Percentiles rank a stretch among this genome's conserved stretches.
These are phyloP conservation scores for Lochmaea crataegi DNA, from an alignment of 2,888 invertebrate genomes.

Conservation along the genomic window DNA sequence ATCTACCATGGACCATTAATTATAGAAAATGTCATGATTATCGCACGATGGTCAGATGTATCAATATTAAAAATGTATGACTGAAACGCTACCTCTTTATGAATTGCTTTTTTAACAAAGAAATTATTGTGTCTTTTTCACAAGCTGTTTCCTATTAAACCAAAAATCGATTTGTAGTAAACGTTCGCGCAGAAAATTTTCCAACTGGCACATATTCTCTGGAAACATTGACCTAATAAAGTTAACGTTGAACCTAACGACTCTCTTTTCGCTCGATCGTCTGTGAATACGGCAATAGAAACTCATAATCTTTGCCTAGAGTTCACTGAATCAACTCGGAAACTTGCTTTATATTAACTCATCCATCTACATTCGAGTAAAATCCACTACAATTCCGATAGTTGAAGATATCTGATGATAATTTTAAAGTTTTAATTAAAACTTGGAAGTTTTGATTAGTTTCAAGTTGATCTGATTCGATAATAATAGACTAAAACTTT, in stretches of 20 bases:
- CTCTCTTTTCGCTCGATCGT: constrained; percentile 9
- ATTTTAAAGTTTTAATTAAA: not conserved
- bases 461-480: not conserved
- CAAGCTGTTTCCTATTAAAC: not conserved
- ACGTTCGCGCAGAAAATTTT: constrained; percentile 20
- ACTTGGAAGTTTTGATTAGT: not conserved
- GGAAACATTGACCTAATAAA: constrained; percentile 25
- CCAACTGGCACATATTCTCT: constrained; percentile 20
- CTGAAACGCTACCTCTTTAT: too few species aligned
- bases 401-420: not conserved
- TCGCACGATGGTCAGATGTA: too few species aligned
- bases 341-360: not conserved
- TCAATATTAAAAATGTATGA: too few species aligned
- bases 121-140: not conserved
- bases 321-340: not conserved
- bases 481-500: not conserved
- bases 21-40: too few species aligned
- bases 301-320: not conserved
- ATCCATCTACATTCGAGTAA: not conserved
- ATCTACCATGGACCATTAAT: too few species aligned
- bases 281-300: constrained; percentile 10
- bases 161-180: constrained; percentile 20
- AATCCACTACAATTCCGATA: not conserved
- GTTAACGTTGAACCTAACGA: constrained; percentile 22
- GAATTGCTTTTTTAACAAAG: too few species aligned